These are phyloP conservation scores for Ceuthmochares aereus DNA, from an alignment of 2,113 vertebrate species.

Conservation along the genomic window DNA sequence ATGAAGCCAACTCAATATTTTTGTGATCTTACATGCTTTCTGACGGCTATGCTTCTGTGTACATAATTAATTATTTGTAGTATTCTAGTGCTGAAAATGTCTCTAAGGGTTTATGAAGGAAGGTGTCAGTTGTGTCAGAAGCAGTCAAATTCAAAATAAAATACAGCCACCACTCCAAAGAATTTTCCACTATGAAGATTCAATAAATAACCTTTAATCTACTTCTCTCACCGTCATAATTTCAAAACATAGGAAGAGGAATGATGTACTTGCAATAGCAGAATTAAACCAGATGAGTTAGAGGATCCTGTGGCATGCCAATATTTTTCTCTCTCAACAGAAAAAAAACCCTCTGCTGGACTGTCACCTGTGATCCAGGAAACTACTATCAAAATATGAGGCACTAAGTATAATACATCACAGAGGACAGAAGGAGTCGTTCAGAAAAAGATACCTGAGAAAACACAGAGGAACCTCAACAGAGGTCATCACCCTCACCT, in stretches of 20 bases:
- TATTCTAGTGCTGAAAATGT: neutral
- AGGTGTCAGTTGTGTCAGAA: neutral
- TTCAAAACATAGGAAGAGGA: neutral
- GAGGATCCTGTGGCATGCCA: neutral
- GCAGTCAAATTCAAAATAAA: neutral
- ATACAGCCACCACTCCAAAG: neutral
- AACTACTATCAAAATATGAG: neutral
- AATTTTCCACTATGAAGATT: neutral
- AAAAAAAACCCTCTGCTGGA: constrained; percentile 6
- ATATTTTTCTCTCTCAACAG: neutral
- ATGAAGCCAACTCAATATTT: neutral
- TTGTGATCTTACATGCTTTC: neutral
- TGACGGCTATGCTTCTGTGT: neutral
- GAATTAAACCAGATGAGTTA: neutral
- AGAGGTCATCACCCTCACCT: constrained; percentile 42
- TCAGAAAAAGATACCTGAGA: neutral
- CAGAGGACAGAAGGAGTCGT: neutral
- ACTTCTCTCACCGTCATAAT: neutral
- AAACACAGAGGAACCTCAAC: neutral
- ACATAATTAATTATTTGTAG: neutral
- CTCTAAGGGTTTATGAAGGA: neutral
- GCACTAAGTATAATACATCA: neutral
- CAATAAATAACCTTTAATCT: constrained; percentile 11
- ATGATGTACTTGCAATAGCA: neutral
- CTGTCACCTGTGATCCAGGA: neutral